Evolutionary conservation across 2,797 vertebrate species (phyloP).

Genomic region (Coregonus ussuriensis): DNA sequence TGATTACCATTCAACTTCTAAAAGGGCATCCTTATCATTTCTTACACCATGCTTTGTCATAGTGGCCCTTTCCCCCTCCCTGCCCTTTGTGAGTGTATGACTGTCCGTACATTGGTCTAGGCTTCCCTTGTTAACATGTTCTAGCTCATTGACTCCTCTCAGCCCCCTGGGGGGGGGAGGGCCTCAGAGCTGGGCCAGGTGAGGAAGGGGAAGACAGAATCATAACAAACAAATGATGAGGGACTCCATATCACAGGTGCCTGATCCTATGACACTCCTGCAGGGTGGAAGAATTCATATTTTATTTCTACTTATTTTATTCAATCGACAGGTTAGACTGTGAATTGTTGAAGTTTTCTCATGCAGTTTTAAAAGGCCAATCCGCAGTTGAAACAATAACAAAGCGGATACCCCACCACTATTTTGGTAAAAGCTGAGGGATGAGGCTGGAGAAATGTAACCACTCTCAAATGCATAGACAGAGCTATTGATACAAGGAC

Average conservation of each 20-base stretch:
- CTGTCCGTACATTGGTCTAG: slow-evolving; percentile 70
- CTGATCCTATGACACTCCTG: not conserved
- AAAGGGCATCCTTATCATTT: too few species aligned
- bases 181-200: slow-evolving; percentile 57
- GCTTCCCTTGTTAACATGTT: slow-evolving; percentile 81
- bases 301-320: not conserved
- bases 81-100: slow-evolving; percentile 45
- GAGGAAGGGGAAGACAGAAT: slow-evolving; percentile 68
- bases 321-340: not conserved
- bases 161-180: slow-evolving; percentile 58
- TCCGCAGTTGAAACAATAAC: too few species aligned
- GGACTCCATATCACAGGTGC: slow-evolving; percentile 65
- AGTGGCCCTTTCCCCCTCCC: not conserved
- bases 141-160: slow-evolving; percentile 79
- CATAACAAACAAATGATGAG: slow-evolving; percentile 79
- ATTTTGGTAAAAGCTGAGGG: too few species aligned
- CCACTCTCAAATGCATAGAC: too few species aligned
- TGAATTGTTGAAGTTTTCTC: not conserved
- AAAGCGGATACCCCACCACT: too few species aligned
- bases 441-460: too few species aligned
- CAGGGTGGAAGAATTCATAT: not conserved
- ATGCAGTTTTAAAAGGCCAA: too few species aligned
- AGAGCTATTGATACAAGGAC: too few species aligned
- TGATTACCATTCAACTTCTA: too few species aligned
- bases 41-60: too few species aligned